Conservation (phyloP, 2,113 vertebrate genomes). For the Oxyruncus cristatus region DNA sequence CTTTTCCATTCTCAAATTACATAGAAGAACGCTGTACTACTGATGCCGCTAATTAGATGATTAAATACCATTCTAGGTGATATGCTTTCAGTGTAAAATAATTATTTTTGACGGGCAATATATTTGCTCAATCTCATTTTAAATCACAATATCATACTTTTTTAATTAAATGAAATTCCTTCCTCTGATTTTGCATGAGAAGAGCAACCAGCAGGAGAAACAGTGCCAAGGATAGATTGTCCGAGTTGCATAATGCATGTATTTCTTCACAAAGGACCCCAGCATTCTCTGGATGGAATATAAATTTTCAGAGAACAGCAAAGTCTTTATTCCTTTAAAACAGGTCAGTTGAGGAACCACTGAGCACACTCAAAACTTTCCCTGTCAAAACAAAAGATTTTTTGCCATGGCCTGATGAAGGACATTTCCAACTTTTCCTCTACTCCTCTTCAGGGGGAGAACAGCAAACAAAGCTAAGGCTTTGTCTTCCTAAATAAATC, state of each 20-base stretch:
- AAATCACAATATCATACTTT: constrained; percentile 48
- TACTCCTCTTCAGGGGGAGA: background rate
- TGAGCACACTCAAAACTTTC: background rate
- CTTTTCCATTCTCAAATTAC: constrained; percentile 26
- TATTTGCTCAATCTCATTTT: constrained; percentile 60
- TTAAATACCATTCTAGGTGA: constrained; percentile 69
- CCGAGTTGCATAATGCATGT: background rate
- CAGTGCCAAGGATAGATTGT: background rate
- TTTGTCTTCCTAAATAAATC: background rate
- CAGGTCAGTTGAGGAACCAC: background rate
- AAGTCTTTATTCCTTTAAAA: constrained; percentile 20
- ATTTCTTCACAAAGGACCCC: constrained; percentile 11
- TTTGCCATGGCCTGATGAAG: background rate
- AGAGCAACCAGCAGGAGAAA: constrained; percentile 1
- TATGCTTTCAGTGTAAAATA: constrained; percentile 65
- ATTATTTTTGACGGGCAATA: constrained; percentile 63
- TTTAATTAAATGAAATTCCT: constrained; percentile 53
- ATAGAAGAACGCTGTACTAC: background rate
- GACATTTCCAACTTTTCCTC: background rate
- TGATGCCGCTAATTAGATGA: constrained; percentile 66
- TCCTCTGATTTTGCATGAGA: constrained; percentile 11
- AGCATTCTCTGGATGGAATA: background rate
- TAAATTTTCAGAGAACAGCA: constrained; percentile 20
- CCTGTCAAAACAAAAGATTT: background rate
- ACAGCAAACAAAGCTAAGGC: background rate